phyloP scores from a whole-genome alignment of 2,113 vertebrate genomes.

The Elgaria multicarinata region DNA sequence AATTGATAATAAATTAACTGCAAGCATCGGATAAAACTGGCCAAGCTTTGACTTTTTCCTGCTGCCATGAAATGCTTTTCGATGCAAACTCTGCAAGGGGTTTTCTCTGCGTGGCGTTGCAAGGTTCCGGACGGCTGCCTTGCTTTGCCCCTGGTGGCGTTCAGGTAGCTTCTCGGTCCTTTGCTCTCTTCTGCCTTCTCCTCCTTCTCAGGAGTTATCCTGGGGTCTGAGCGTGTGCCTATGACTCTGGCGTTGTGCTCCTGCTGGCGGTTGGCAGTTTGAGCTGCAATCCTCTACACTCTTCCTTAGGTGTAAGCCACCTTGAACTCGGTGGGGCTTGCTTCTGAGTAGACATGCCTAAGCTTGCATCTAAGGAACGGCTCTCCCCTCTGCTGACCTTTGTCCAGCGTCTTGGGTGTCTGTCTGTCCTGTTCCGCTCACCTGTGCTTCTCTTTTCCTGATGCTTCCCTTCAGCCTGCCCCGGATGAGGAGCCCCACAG shows the following conservation, averaged over 20 bases:
- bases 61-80: neutral
- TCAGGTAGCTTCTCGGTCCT: neutral
- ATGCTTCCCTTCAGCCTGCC: slow-evolving; percentile 76
- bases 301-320: neutral
- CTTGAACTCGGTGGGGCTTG: neutral
- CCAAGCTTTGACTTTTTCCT: neutral
- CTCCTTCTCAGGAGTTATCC: neutral
- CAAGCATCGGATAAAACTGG: neutral
- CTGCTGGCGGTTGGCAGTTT: neutral
- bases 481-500: slow-evolving; percentile 87
- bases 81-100: neutral
- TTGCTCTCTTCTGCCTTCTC: neutral
- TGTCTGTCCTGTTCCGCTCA: slow-evolving; percentile 59
- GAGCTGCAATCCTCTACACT: neutral
- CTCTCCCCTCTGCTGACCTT: neutral
- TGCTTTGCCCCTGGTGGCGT: neutral
- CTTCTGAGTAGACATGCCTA: neutral
- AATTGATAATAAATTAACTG: neutral
- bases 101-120: neutral
- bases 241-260: neutral
- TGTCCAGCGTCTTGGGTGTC: neutral
- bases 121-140: neutral
- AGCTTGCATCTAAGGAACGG: neutral
- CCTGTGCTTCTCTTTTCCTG: slow-evolving; percentile 59
- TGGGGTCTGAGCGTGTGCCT: neutral